A percentile compares a stretch with the other conserved stretches of the same genome.
Evolutionary conservation across 2,113 vertebrate genomes (phyloP).

Genomic region (Paraplagusia blochii): DNA sequence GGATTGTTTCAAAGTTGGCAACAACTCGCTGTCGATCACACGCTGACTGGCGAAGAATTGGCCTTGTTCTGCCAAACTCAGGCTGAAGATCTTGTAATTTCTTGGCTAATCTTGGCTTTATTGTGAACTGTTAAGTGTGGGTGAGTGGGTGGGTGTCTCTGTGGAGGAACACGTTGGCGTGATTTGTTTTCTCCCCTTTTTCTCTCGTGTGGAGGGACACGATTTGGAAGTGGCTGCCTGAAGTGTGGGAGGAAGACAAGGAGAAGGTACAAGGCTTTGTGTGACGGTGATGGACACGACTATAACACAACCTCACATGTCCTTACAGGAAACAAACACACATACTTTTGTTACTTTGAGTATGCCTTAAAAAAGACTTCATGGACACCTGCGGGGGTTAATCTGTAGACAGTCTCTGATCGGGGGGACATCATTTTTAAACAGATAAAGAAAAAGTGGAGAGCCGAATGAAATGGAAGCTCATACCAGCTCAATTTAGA

Average conservation of each 20-base stretch:
- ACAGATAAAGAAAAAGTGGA: conserved; percentile 16
- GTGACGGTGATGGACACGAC: conserved; percentile 32
- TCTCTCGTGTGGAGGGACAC: conserved; percentile 29
- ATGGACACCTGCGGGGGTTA: background rate
- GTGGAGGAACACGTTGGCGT: conserved; percentile 7
- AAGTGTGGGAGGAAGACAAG: conserved; percentile 38
- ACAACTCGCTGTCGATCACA: too few species aligned
- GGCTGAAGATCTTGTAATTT: background rate
- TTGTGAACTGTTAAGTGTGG: conserved; percentile 13
- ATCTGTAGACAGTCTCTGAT: conserved; percentile 19
- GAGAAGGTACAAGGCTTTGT: conserved; percentile 21
- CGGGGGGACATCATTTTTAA: conserved; percentile 24
- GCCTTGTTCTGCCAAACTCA: too few species aligned
- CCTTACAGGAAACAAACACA: background rate
- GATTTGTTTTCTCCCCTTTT: conserved; percentile 19
- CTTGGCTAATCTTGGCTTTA: background rate
- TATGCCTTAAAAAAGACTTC: background rate
- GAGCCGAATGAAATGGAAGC: conserved; percentile 16
- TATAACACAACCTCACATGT: conserved; percentile 2
- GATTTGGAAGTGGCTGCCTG: conserved; percentile 14
- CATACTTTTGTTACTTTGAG: background rate
- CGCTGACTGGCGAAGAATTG: too few species aligned
- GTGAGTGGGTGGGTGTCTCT: too few species aligned
- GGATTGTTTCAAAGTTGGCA: too few species aligned
- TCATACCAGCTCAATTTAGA: conserved; percentile 35